These are phyloP conservation scores for Epizoanthus fatuus DNA, from an alignment of 92 coral and sea anemone species.

Conservation along the genomic window DNA sequence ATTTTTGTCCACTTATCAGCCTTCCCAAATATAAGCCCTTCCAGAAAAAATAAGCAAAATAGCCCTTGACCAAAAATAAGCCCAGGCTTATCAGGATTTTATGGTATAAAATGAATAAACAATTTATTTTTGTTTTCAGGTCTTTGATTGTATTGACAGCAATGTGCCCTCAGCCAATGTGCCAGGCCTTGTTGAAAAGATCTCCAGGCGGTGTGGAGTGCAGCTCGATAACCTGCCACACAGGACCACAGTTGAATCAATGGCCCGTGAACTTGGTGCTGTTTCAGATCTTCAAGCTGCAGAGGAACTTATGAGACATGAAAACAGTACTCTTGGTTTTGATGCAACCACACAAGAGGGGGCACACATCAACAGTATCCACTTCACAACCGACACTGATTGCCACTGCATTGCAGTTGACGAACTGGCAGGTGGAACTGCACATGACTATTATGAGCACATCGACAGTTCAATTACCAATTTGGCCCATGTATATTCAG, in stretches of 20 bases:
- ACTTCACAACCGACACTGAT: neutral
- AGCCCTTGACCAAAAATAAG: too few species aligned
- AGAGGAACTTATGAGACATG: neutral
- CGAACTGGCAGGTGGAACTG: slow-evolving; percentile 16
- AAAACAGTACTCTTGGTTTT: neutral
- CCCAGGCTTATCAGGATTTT: too few species aligned
- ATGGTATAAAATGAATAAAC: neutral
- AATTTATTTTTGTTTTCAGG: slow-evolving; percentile 10
- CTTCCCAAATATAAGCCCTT: too few species aligned
- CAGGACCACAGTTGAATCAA: neutral
- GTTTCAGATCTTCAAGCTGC: slow-evolving; percentile 15
- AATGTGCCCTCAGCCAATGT: slow-evolving; percentile 28
- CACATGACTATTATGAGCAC: slow-evolving; percentile 3
- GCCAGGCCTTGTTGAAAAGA: slow-evolving; percentile 1
- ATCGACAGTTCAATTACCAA: neutral
- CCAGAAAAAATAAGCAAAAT: too few species aligned
- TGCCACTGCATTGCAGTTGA: slow-evolving; percentile 7
- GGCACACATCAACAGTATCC: slow-evolving; percentile 14
- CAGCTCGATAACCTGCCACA: slow-evolving; percentile 5
- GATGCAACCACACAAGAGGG: slow-evolving; percentile 5
- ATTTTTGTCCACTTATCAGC: too few species aligned
- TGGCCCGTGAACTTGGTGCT: slow-evolving; percentile 15
- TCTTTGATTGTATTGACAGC: slow-evolving; percentile 16
- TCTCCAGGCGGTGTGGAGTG: slow-evolving; percentile 2
- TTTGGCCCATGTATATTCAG: slow-evolving; percentile 6